Evolutionary conservation across 2,113 vertebrate species (phyloP), one percentile per base, ranked within the genome.

Genomic region (Cephalopterus ornatus): DNA sequence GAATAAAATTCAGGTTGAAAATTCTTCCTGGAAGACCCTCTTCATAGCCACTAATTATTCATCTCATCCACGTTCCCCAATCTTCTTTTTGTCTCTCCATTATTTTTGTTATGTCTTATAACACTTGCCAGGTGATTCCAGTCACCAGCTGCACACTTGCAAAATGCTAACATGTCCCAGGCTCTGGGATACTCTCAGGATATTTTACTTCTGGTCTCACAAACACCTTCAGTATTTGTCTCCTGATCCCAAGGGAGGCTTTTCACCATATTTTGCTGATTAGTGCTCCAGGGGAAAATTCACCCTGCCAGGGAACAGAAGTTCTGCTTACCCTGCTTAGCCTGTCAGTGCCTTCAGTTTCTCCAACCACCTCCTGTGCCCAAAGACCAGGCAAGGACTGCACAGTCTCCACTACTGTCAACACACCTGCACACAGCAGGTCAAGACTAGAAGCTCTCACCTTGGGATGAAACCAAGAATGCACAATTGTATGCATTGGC

Each of bases 21-120:
- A 8, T 62, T 8, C 39, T 62, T 39, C 59, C 59, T 17, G 39
- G 59, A 62, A 62, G 59, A 62, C 5, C 24, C 26, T 20, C 17
- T 28, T 62, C 16, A 19, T 28, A 27, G 37, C 37, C 59, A 39
- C 37, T 41, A 52, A 2, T 61, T 22, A 19, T 33, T 14, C 5
- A 11, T 23, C 18, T 53, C 55, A 53, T 14, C 27, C 27, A 8
- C 0, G 0, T 39, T 37, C 18, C 30, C 19, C 33, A 19, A 10
- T 46, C 18, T 53, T 28, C 46, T 23, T 55, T 46, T 14, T 4
- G 39, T 46, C 26, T 32, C 44, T 35, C 44, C 0, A 1, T 37
- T 32, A 8, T 23, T 77, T 59, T 33, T 44, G 63, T 27, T 44
- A 3, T 4, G 8, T 28, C 53, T 78, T 46, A 4, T 28, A 23